Evolutionary conservation across 30 jellyfish, hydroid and myxozoan genomes (phyloP).

Genomic region (Catostylus mosaicus): DNA sequence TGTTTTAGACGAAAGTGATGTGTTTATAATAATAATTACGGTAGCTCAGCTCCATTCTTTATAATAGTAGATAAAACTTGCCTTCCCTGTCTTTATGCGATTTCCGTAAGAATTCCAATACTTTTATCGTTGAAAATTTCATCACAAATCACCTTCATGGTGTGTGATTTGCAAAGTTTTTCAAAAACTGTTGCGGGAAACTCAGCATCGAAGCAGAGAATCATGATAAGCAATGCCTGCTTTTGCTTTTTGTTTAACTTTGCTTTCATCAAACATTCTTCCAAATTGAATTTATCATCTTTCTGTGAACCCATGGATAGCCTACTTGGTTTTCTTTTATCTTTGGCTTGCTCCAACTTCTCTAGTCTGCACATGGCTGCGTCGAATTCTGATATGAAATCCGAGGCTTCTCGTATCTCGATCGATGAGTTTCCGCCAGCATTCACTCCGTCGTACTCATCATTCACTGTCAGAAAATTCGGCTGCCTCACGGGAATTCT

Average conservation of each 20-base stretch:
- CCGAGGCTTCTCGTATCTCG: constrained; percentile 53
- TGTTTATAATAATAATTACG: too few relatives aligned
- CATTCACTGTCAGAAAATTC: not conserved
- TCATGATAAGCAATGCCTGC: constrained; percentile 50
- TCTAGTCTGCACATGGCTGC: constrained; percentile 29
- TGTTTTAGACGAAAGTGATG: too few relatives aligned
- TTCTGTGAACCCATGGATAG: not conserved
- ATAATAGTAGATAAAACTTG: too few relatives aligned
- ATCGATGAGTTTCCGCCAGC: not conserved
- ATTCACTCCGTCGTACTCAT: not conserved
- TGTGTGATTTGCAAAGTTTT: constrained; percentile 40
- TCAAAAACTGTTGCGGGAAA: constrained; percentile 52
- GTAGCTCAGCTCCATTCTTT: not conserved
- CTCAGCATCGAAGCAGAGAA: constrained; percentile 63
- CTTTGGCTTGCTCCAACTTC: constrained; percentile 13
- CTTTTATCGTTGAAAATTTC: constrained; percentile 40
- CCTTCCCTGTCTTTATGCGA: constrained; percentile 13
- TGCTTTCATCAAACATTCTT: constrained; percentile 5
- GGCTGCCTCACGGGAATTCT: not conserved
- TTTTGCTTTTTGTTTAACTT: constrained; percentile 36
- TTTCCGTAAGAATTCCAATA: constrained; percentile 20
- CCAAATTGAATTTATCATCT: constrained; percentile 11
- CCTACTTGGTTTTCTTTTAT: not conserved
- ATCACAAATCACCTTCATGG: constrained; percentile 55
- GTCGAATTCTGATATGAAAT: constrained; percentile 55